A percentile compares a stretch with the other conserved stretches of the same genome.
Conservation (phyloP, 1,140 invertebrate species). For the Battus philenor region DNA sequence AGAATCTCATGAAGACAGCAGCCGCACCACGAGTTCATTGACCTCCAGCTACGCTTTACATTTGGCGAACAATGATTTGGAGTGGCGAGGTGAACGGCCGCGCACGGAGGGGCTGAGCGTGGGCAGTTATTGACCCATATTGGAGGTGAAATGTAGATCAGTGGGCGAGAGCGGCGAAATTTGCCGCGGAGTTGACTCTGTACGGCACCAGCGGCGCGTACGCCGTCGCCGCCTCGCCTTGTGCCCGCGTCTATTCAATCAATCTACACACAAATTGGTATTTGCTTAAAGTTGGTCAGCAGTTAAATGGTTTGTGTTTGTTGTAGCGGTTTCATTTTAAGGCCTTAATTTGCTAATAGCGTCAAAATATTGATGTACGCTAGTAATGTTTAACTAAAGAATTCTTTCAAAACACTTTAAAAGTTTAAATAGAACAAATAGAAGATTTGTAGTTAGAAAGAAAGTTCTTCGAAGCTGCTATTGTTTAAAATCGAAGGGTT, state of each 20-base stretch:
- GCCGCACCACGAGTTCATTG: slow-evolving; percentile 51
- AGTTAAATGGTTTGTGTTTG: neutral
- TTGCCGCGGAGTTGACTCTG: slow-evolving; percentile 51
- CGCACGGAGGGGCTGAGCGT: slow-evolving; percentile 68
- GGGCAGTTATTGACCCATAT: slow-evolving; percentile 75
- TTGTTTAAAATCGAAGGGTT: slow-evolving; percentile 10
- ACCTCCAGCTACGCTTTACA: slow-evolving; percentile 60
- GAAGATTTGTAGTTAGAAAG: too few species aligned
- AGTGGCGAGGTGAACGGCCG: slow-evolving; percentile 71
- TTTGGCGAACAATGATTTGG: slow-evolving; percentile 75
- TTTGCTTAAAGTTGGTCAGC: neutral
- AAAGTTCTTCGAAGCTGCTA: neutral
- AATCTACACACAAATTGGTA: slow-evolving; percentile 5
- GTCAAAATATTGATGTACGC: too few species aligned
- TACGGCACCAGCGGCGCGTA: slow-evolving; percentile 30
- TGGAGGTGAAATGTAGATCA: slow-evolving; percentile 74
- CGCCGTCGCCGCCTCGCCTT: slow-evolving; percentile 2
- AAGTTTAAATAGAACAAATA: too few species aligned
- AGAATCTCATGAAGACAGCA: slow-evolving; percentile 53
- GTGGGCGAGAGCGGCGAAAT: slow-evolving; percentile 73
- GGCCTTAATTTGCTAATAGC: too few species aligned
- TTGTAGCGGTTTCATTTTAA: slow-evolving; percentile 4
- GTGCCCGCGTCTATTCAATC: neutral
- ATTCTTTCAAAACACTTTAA: too few species aligned
- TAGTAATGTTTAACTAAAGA: too few species aligned